phyloP scores from a whole-genome alignment of 1,140 invertebrate genomes.

The Zaprionus camerounensis region DNA sequence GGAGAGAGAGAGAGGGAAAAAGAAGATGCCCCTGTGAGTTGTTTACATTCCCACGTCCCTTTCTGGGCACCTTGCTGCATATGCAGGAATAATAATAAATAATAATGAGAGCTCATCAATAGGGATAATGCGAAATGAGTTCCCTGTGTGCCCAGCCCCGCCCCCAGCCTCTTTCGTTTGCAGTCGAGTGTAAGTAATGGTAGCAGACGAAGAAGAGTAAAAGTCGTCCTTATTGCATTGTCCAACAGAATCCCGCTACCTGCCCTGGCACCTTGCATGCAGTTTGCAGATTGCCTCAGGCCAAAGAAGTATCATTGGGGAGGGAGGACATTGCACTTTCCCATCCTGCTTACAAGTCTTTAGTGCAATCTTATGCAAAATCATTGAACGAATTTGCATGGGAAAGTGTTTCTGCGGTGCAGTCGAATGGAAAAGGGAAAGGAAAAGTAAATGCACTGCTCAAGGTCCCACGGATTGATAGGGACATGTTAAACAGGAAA shows the following conservation, averaged over 20 bases:
- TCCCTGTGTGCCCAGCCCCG: conserved; percentile 28
- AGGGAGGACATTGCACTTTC: conserved; percentile 41
- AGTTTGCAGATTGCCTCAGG: conserved; percentile 42
- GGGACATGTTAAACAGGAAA: conserved; percentile 54
- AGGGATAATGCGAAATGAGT: conserved; percentile 80
- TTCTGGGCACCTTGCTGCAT: conserved; percentile 60
- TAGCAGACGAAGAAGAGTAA: conserved; percentile 46
- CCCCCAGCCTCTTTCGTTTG: not conserved
- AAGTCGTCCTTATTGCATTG: conserved; percentile 59
- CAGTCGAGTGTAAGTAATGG: conserved; percentile 61
- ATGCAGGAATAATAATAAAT: conserved; percentile 66
- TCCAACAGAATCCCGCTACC: conserved; percentile 30
- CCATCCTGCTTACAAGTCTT: conserved; percentile 60
- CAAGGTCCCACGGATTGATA: not conserved
- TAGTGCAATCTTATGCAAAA: conserved; percentile 77
- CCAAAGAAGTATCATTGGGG: conserved; percentile 2
- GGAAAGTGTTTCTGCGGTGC: conserved; percentile 68
- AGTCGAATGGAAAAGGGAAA: conserved; percentile 1
- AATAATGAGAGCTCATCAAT: conserved; percentile 78
- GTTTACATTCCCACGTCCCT: conserved; percentile 79
- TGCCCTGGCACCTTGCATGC: conserved; percentile 50
- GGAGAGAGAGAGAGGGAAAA: conserved; percentile 1
- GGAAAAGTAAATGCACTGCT: not conserved
- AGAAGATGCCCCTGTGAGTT: conserved; percentile 47
- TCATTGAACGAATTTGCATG: conserved; percentile 73